Conservation (phyloP, 2,113 vertebrate species). For the Varanus komodoensis region DNA sequence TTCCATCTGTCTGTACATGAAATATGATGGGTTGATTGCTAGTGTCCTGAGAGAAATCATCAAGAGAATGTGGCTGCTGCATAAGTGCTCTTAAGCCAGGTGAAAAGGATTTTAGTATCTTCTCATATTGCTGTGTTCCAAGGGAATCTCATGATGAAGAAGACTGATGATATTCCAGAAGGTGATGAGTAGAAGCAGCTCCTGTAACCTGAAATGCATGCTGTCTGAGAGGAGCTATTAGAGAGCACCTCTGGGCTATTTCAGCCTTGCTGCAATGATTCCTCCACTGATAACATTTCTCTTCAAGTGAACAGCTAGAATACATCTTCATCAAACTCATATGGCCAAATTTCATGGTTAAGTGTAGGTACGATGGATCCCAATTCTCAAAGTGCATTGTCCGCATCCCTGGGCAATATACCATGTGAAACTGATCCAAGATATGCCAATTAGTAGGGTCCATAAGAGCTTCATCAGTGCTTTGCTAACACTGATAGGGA, state of each 20-base stretch:
- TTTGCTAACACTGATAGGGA: neutral
- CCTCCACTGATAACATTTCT: constrained; percentile 56
- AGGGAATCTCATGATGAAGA: constrained; percentile 42
- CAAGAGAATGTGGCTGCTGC: constrained; percentile 19
- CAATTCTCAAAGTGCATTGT: neutral
- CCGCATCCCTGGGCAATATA: neutral
- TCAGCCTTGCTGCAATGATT: constrained; percentile 51
- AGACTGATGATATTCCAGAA: constrained; percentile 63
- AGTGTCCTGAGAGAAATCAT: constrained; percentile 25
- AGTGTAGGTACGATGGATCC: neutral
- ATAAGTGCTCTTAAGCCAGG: constrained; percentile 40
- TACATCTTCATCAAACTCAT: constrained; percentile 36
- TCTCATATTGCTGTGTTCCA: constrained; percentile 46
- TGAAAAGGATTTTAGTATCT: constrained; percentile 46
- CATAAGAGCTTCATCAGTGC: no score
- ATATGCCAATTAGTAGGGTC: neutral
- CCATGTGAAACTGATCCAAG: neutral
- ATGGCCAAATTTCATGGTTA: neutral
- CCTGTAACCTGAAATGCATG: constrained; percentile 51
- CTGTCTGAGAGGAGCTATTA: constrained; percentile 55
- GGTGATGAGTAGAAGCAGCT: constrained; percentile 52
- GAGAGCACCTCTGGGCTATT: constrained; percentile 59
- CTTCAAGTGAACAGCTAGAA: constrained; percentile 36
- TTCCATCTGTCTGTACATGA: neutral
- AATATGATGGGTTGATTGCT: neutral